phyloP scores from a whole-genome alignment of 2,113 vertebrate genomes.

The Anolis sagrei region DNA sequence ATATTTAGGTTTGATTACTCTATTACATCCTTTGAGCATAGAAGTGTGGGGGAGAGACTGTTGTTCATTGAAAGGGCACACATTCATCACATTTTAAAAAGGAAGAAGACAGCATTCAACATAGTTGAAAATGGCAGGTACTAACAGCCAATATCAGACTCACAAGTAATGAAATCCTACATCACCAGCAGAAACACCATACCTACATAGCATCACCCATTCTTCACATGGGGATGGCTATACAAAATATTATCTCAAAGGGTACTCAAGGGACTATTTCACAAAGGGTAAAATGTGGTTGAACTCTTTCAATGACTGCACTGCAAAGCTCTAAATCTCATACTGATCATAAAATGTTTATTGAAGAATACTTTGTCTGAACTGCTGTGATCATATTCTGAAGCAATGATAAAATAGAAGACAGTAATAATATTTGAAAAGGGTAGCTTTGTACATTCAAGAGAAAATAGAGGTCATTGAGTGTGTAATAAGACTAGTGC shows the following conservation, averaged over 20 bases:
- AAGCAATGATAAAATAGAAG: constrained; percentile 43
- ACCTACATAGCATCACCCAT: neutral
- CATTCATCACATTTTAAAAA: neutral
- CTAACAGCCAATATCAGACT: neutral
- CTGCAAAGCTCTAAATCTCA: constrained; percentile 56
- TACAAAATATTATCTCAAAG: constrained; percentile 5
- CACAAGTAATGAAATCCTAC: neutral
- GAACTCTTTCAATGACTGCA: constrained; percentile 13
- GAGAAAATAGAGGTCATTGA: constrained; percentile 42
- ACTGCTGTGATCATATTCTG: constrained; percentile 53
- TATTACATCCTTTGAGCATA: neutral
- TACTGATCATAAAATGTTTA: constrained; percentile 55
- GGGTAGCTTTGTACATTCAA: constrained; percentile 36
- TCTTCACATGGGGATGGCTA: neutral
- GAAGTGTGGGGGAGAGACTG: neutral
- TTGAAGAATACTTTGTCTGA: constrained; percentile 56
- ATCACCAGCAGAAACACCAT: neutral
- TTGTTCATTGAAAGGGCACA: neutral
- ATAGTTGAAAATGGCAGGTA: neutral
- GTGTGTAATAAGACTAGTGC: constrained; percentile 23
- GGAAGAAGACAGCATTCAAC: neutral
- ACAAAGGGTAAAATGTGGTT: constrained; percentile 23
- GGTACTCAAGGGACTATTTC: constrained; percentile 19
- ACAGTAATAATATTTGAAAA: constrained; percentile 59
- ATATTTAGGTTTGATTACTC: neutral